phyloP scores from a whole-genome alignment of 2,888 invertebrate species.

The Melieria omissa region DNA sequence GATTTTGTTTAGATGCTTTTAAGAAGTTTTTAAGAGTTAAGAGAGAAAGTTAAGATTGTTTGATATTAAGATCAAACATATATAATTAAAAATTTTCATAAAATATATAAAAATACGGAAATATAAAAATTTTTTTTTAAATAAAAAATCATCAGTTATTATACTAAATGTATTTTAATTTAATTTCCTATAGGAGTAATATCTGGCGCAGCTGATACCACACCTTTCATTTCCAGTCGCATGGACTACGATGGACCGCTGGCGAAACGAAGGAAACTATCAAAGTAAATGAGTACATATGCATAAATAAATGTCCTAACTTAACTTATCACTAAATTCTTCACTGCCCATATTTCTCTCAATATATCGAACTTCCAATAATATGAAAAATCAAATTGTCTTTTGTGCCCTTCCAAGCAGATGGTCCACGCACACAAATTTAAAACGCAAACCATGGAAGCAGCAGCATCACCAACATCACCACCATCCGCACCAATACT shows the following conservation, averaged over 20 bases:
- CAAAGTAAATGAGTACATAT: constrained; percentile 53
- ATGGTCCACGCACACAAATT: constrained; percentile 53
- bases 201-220: constrained; percentile 27
- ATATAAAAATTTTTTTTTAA: too few relatives aligned
- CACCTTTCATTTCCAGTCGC: constrained; percentile 48
- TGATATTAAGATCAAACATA: too few relatives aligned
- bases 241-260: constrained; percentile 60
- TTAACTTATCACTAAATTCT: too few relatives aligned
- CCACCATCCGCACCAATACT: constrained; percentile 32
- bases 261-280: constrained; percentile 62
- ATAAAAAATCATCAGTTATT: neutral
- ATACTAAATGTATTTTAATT: neutral
- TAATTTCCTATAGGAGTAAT: constrained; percentile 7
- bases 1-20: neutral
- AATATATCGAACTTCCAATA: too few relatives aligned
- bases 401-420: constrained; percentile 36
- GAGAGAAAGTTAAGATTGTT: neutral
- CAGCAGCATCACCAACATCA: constrained; percentile 52
- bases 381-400: neutral
- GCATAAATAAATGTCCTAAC: neutral
- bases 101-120: neutral
- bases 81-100: neutral
- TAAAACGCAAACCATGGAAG: constrained; percentile 57
- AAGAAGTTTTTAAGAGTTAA: neutral
- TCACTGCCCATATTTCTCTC: too few relatives aligned